Conservation (phyloP, 23 tunicate genomes). For the Phallusia fumigata region DNA sequence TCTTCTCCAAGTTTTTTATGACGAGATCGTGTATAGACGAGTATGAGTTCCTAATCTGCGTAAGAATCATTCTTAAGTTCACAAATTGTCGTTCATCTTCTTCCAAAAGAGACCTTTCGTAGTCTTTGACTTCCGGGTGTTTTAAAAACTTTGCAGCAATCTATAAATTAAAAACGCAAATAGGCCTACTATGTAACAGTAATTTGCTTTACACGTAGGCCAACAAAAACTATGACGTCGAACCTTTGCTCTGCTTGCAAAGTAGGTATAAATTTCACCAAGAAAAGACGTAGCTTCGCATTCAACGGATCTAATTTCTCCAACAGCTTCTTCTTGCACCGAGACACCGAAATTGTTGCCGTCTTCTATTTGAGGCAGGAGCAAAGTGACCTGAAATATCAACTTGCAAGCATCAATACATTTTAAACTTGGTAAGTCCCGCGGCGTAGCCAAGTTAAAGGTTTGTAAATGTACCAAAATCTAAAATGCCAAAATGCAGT, state of each 20-base stretch:
- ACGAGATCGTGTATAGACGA: constrained; percentile 78
- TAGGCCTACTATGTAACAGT: not conserved
- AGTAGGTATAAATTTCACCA: constrained; percentile 42
- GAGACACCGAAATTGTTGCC: constrained; percentile 84
- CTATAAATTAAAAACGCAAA: constrained; percentile 8
- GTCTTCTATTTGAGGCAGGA: constrained; percentile 85
- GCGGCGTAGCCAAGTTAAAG: too few species aligned
- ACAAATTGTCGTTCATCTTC: constrained; percentile 83
- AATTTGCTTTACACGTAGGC: too few species aligned
- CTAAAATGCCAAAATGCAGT: too few species aligned
- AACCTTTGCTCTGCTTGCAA: constrained; percentile 70
- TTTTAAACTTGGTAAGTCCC: too few species aligned
- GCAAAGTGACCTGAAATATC: constrained; percentile 56
- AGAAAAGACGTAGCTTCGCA: constrained; percentile 52
- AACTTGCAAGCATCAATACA: not conserved
- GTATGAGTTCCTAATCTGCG: constrained; percentile 64
- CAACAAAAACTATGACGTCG: not conserved
- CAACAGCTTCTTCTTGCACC: constrained; percentile 73
- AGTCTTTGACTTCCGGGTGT: constrained; percentile 62
- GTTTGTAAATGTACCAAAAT: too few species aligned
- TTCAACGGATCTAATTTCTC: constrained; percentile 66
- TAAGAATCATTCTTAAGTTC: constrained; percentile 50
- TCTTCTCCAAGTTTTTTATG: constrained; percentile 69
- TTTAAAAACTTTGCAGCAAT: constrained; percentile 56
- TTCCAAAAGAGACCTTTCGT: constrained; percentile 61